These are phyloP conservation scores for Oligia latruncula DNA, from an alignment of 2,888 invertebrate species.

Conservation along the genomic window DNA sequence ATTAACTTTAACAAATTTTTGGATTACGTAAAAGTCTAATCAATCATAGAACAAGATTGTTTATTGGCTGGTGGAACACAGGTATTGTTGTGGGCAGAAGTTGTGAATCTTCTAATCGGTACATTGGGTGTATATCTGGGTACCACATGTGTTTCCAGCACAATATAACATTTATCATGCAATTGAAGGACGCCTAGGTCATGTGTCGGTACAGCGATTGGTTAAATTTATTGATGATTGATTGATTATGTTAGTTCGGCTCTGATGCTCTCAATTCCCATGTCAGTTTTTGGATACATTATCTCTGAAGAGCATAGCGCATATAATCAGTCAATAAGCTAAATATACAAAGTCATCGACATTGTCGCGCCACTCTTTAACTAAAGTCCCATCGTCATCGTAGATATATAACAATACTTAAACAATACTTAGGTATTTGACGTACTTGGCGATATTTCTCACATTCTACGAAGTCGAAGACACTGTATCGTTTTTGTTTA, in stretches of 20 bases:
- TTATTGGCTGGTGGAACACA: background rate
- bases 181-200: constrained; percentile 15
- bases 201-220: constrained; percentile 9
- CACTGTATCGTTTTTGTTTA: background rate
- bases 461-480: constrained; percentile 5
- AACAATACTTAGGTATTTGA: background rate
- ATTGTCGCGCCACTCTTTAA: background rate
- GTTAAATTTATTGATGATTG: constrained; percentile 17
- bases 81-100: background rate
- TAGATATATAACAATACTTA: background rate
- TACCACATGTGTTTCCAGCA: constrained; percentile 2
- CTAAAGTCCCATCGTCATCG: background rate
- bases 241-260: constrained; percentile 1
- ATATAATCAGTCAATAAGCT: background rate
- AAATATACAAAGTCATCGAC: background rate
- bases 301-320: too few relatives aligned
- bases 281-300: too few relatives aligned
- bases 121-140: background rate
- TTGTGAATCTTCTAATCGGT: background rate
- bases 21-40: background rate
- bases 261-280: background rate
- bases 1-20: constrained; percentile 5
- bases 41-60: background rate
- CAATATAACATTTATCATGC: constrained; percentile 2
- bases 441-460: constrained; percentile 3